Percentiles rank a stretch among this genome's conserved stretches.
These are phyloP conservation scores for Onchidella celtica DNA, from an alignment of 2,888 invertebrate genomes.

Conservation along the genomic window DNA sequence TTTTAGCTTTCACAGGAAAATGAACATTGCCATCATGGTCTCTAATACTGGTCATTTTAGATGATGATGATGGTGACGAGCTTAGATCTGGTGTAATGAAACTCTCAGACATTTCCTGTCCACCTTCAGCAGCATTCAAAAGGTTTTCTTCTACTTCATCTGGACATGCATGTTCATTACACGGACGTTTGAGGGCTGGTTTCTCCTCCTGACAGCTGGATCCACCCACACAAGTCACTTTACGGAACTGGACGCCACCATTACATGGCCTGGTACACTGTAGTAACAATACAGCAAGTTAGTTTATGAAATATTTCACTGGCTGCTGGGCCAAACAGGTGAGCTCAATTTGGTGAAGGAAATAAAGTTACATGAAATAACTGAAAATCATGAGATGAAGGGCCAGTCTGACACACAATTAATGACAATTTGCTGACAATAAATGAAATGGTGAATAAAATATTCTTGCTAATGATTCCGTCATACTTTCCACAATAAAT, in stretches of 20 bases:
- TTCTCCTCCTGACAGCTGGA: slow-evolving; percentile 65
- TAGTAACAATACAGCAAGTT: slow-evolving; percentile 50
- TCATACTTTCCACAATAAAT: too few relatives aligned
- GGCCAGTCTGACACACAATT: too few relatives aligned
- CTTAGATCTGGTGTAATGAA: neutral
- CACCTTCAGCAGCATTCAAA: slow-evolving; percentile 28
- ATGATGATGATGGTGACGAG: neutral
- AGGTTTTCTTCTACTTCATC: slow-evolving; percentile 4
- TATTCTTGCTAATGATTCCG: too few relatives aligned
- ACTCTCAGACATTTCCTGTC: neutral
- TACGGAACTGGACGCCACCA: slow-evolving; percentile 78
- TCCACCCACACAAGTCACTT: slow-evolving; percentile 76
- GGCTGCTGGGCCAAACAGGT: too few relatives aligned
- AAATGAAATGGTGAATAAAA: too few relatives aligned
- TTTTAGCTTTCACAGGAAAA: neutral
- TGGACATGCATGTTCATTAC: slow-evolving; percentile 61
- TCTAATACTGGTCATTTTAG: slow-evolving; percentile 8
- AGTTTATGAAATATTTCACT: too few relatives aligned
- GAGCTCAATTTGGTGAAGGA: too few relatives aligned
- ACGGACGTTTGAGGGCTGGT: slow-evolving; percentile 62
- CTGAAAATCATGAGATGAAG: too few relatives aligned
- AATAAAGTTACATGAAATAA: too few relatives aligned
- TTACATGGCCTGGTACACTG: slow-evolving; percentile 79
- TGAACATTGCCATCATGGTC: neutral
- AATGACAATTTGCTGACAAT: too few relatives aligned